Conservation (phyloP, 2,888 invertebrate species). For the Atethmia centrago region DNA sequence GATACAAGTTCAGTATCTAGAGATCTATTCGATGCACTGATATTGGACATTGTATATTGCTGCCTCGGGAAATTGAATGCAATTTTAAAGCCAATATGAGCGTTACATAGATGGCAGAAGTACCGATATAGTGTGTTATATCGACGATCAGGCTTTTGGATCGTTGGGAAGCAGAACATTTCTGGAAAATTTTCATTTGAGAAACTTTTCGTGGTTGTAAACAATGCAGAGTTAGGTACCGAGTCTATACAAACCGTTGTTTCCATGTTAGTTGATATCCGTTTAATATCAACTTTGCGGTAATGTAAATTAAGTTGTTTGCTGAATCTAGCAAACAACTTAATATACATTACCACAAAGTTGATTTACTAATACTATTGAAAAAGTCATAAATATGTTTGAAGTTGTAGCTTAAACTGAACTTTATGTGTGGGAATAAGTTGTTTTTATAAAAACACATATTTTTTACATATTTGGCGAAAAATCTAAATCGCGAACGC, state of each 20-base stretch:
- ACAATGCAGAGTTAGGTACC: not conserved
- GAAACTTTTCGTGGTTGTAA: not conserved
- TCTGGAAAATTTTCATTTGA: not conserved
- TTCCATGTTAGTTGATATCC: not conserved
- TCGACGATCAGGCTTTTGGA: not conserved
- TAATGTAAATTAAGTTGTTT: not conserved
- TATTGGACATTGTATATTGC: slow-evolving; percentile 45
- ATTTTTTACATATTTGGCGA: not conserved
- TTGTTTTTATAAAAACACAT: not conserved
- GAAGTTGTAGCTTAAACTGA: not conserved
- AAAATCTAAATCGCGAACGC: not conserved
- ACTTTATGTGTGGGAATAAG: not conserved
- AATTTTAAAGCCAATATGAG: slow-evolving; percentile 45
- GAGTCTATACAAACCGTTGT: not conserved
- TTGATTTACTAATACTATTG: not conserved
- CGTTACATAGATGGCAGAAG: slow-evolving; percentile 6
- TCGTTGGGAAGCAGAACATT: not conserved
- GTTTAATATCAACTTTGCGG: too few species aligned
- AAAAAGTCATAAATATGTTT: not conserved
- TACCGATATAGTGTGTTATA: slow-evolving; percentile 6
- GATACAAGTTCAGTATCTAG: slow-evolving; percentile 15
- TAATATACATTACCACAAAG: too few species aligned
- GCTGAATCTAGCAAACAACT: too few species aligned
- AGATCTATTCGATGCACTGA: slow-evolving; percentile 23
- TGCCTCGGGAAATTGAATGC: slow-evolving; percentile 48